Conservation (phyloP, 23 tunicate genomes). For the Diplosoma virens region DNA sequence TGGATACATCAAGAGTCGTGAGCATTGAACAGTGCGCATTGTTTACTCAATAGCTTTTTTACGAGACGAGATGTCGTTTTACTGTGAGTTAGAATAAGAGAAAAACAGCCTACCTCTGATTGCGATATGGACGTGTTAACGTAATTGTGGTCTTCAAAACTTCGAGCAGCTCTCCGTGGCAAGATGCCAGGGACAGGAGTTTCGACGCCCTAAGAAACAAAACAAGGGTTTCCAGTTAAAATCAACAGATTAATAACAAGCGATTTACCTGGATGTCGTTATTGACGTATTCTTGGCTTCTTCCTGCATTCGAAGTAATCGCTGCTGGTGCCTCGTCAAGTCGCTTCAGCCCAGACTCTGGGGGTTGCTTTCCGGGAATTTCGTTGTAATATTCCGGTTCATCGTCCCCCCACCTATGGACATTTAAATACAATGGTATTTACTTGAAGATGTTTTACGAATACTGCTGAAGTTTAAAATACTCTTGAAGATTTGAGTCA, state of each 20-base stretch:
- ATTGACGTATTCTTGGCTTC: slow-evolving; percentile 42
- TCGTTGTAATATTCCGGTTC: slow-evolving; percentile 95
- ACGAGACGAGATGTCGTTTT: no score
- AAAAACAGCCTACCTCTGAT: slow-evolving; percentile 16
- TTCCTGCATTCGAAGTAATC: background rate
- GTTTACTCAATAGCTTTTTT: no score
- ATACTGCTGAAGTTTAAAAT: no score
- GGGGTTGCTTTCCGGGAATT: slow-evolving; percentile 70
- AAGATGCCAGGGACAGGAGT: background rate
- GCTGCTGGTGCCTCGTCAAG: slow-evolving; percentile 24
- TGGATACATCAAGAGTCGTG: no score
- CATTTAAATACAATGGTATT: no score
- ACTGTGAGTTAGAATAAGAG: no score
- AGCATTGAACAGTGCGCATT: no score
- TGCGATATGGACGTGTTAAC: slow-evolving; percentile 75
- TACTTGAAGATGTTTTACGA: no score
- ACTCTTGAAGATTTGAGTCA: no score
- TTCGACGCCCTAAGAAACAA: slow-evolving; percentile 9
- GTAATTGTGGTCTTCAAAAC: slow-evolving; percentile 86
- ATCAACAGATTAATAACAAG: background rate
- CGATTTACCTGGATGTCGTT: slow-evolving; percentile 44
- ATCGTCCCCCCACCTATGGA: slow-evolving; percentile 88
- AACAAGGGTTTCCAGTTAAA: background rate
- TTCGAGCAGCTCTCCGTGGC: slow-evolving; percentile 35
- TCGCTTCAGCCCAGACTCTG: slow-evolving; percentile 69